phyloP scores from a whole-genome alignment of 2,797 vertebrate genomes.

The Lindbergichthys nudifrons region DNA sequence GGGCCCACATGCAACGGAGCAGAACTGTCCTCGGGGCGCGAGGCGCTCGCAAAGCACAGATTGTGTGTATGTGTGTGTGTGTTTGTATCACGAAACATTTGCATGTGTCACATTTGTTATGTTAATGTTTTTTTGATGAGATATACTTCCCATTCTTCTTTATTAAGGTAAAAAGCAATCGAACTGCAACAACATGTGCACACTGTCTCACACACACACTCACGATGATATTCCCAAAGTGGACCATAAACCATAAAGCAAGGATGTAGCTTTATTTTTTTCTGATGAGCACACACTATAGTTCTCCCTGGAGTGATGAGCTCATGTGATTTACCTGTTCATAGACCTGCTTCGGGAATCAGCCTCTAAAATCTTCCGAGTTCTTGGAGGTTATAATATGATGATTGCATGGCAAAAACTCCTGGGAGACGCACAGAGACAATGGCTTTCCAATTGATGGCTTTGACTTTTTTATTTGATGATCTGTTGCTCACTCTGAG shows the following conservation, averaged over 20 bases:
- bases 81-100: constrained; percentile 44
- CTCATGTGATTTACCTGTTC: constrained; percentile 66
- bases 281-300: constrained; percentile 50
- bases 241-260: neutral
- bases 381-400: constrained; percentile 46
- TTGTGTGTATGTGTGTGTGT: neutral
- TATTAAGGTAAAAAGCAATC: neutral
- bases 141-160: constrained; percentile 17
- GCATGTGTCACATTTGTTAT: constrained; percentile 55
- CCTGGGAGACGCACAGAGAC: constrained; percentile 34
- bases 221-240: neutral
- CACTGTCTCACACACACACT: neutral
- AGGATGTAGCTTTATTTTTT: constrained; percentile 38
- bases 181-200: neutral
- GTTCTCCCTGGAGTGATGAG: constrained; percentile 58
- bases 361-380: constrained; percentile 32
- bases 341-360: constrained; percentile 31
- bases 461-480: constrained; percentile 28
- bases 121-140: constrained; percentile 15
- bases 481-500: constrained; percentile 31
- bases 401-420: constrained; percentile 41
- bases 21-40: constrained; percentile 54
- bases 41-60: constrained; percentile 22
- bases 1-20: constrained; percentile 58
- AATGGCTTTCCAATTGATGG: constrained; percentile 46